Percentiles rank a stretch among this genome's conserved stretches.
Evolutionary conservation across 1,140 invertebrate genomes (phyloP).

Genomic region (Anagrus nilaparvatae): DNA sequence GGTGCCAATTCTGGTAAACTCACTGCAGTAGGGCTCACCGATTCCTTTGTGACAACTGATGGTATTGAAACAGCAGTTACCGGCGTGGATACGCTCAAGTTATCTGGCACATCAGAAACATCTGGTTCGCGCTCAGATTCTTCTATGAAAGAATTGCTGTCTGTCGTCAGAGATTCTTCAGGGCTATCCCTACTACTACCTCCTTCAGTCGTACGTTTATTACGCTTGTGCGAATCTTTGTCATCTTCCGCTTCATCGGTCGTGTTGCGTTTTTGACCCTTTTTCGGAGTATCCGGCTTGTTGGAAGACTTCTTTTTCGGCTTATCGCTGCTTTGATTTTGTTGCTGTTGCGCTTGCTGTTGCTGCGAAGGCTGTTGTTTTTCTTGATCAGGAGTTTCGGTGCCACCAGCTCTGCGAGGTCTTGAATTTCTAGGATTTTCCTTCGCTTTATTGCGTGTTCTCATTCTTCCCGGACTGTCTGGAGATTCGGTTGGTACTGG

Average conservation of each 20-base stretch:
- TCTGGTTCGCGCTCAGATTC: conserved; percentile 51
- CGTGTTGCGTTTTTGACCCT: conserved; percentile 61
- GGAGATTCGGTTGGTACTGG: conserved; percentile 63
- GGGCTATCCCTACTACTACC: conserved; percentile 57
- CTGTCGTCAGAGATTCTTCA: conserved; percentile 68
- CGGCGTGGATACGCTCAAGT: conserved; percentile 4
- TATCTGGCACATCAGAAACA: conserved; percentile 37
- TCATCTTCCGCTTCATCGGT: conserved; percentile 53
- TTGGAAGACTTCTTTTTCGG: conserved; percentile 53
- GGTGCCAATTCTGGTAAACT: conserved; percentile 38
- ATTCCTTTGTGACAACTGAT: conserved; percentile 20
- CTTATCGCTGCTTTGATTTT: conserved; percentile 29
- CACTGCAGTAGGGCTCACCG: conserved; percentile 27
- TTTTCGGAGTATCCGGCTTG: conserved; percentile 57
- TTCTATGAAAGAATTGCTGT: conserved; percentile 68
- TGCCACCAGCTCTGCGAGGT: conserved; percentile 52
- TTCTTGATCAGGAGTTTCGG: conserved; percentile 62
- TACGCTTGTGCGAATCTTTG: conserved; percentile 59
- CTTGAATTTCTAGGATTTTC: conserved; percentile 57
- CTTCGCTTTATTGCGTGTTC: conserved; percentile 77
- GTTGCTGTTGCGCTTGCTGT: conserved; percentile 12
- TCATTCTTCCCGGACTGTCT: conserved; percentile 76
- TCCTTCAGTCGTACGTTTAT: too few relatives aligned
- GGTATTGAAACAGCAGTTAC: conserved; percentile 7
- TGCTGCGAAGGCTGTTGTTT: conserved; percentile 37